These are phyloP conservation scores for Polymixis flavicincta DNA, from an alignment of 2,888 invertebrate species.

Conservation along the genomic window DNA sequence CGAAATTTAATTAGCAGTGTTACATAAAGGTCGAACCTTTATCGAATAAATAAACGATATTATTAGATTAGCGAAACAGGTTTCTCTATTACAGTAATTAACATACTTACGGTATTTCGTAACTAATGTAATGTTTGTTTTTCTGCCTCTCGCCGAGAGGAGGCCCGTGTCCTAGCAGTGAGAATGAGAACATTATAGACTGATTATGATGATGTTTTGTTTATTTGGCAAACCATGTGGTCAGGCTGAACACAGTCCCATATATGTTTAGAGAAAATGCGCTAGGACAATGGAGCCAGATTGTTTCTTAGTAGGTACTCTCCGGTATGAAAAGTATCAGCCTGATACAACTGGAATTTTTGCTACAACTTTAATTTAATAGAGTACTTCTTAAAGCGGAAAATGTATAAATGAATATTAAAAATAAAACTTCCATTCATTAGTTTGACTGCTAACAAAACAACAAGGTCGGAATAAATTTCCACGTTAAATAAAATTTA, in stretches of 20 bases:
- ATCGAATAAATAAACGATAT: constrained; percentile 33
- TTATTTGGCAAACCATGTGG: constrained; percentile 27
- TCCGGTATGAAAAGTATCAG: neutral
- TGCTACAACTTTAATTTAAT: neutral
- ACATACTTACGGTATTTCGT: constrained; percentile 39
- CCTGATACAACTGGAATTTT: neutral
- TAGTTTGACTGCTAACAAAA: constrained; percentile 42
- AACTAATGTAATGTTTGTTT: constrained; percentile 26
- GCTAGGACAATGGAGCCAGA: neutral
- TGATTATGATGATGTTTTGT: too few relatives aligned
- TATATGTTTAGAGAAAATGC: neutral
- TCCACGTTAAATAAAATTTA: constrained; percentile 16
- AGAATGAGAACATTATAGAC: too few relatives aligned
- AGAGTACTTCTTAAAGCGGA: neutral
- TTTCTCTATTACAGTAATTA: constrained; percentile 48
- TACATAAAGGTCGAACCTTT: constrained; percentile 44
- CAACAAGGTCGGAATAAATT: constrained; percentile 53
- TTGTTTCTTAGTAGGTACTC: neutral
- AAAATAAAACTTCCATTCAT: constrained; percentile 33
- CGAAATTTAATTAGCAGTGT: constrained; percentile 58
- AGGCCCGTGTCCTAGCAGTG: too few relatives aligned
- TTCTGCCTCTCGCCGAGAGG: too few relatives aligned
- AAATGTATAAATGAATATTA: constrained; percentile 14
- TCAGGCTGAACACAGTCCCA: neutral
- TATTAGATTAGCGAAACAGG: constrained; percentile 61